A percentile compares a stretch with the other conserved stretches of the same genome.
phyloP scores from a whole-genome alignment of 2,113 vertebrate species.

The Mesocricetus auratus region DNA sequence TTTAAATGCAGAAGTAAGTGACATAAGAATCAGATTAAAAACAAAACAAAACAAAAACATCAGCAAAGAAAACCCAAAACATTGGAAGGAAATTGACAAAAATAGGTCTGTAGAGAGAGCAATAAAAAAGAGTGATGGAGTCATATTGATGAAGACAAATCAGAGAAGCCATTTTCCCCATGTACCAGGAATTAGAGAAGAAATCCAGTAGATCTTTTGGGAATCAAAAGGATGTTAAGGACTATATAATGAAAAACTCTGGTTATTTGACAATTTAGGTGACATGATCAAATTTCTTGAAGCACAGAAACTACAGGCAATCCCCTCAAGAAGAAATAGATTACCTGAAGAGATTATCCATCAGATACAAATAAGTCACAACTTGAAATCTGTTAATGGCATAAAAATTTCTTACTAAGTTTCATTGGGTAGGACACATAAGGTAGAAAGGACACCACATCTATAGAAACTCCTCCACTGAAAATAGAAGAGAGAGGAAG shows the following conservation, averaged over 20 bases:
- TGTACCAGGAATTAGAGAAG: not conserved
- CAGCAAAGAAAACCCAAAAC: not conserved
- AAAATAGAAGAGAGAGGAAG: not conserved
- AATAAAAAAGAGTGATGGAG: not conserved
- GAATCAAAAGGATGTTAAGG: not conserved
- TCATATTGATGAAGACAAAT: not conserved
- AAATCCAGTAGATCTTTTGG: not conserved
- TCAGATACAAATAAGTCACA: slow-evolving; percentile 3
- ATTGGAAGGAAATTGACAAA: slow-evolving; percentile 11
- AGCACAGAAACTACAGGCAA: not conserved
- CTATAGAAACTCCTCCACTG: not conserved
- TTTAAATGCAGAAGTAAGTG: not conserved
- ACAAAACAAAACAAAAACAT: not conserved
- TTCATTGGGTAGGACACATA: not conserved
- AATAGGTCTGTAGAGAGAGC: not conserved
- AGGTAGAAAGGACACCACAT: slow-evolving; percentile 8
- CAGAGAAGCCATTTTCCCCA: not conserved
- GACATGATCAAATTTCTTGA: not conserved
- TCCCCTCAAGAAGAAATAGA: not conserved
- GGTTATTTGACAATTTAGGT: not conserved
- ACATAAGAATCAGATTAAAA: not conserved
- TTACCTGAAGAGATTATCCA: not conserved
- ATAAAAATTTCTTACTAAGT: not conserved
- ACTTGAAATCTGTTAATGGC: not conserved
- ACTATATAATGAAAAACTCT: not conserved